Evolutionary conservation across 2,888 invertebrate genomes (phyloP).

Genomic region (Prosopocoilus inquinatus): DNA sequence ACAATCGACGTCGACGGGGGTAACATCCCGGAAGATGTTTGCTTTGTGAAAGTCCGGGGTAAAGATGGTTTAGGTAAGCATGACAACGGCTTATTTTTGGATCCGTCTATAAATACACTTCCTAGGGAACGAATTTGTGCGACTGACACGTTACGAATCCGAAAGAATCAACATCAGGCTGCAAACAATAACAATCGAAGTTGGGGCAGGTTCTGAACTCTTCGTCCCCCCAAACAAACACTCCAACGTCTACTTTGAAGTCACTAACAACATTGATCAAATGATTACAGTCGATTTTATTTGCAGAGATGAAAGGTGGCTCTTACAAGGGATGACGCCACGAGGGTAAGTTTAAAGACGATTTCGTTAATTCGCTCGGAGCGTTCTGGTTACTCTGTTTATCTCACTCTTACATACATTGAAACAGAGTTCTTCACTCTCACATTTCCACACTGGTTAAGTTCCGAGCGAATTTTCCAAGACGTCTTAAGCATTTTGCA

Average conservation of each 20-base stretch:
- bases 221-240: constrained; percentile 44
- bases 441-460: too few species aligned
- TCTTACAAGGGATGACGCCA: constrained; percentile 59
- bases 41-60: too few species aligned
- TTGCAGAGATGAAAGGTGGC: constrained; percentile 59
- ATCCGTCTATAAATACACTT: constrained; percentile 6
- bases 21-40: too few species aligned
- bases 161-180: constrained; percentile 28
- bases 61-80: too few species aligned
- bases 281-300: constrained; percentile 58
- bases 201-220: constrained; percentile 52
- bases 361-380: too few species aligned
- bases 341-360: constrained; percentile 55
- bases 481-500: too few species aligned
- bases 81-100: too few species aligned
- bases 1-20: too few species aligned
- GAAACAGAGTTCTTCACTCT: too few species aligned
- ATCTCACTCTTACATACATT: too few species aligned
- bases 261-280: constrained; percentile 67
- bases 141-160: constrained; percentile 34
- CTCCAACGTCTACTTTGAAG: constrained; percentile 64
- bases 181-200: constrained; percentile 46
- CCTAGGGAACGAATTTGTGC: constrained; percentile 37
- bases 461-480: too few species aligned
- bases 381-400: too few species aligned